phyloP scores from a whole-genome alignment of 2,113 vertebrate genomes.

The Oostethus manadensis region DNA sequence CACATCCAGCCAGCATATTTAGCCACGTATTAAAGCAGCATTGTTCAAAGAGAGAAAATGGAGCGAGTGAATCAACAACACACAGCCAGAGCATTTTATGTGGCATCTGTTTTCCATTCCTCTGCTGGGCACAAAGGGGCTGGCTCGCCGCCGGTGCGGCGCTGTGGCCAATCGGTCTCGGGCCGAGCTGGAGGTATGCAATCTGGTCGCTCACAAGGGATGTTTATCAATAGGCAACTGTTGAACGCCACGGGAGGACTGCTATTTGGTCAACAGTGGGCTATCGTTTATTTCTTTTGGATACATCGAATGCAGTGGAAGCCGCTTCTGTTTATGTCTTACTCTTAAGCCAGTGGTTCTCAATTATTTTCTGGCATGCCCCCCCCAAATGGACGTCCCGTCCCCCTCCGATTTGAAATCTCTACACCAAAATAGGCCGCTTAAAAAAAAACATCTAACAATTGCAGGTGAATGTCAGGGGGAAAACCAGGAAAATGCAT shows the following conservation, averaged over 20 bases:
- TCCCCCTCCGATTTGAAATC: too few relatives aligned
- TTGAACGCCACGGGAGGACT: slow-evolving; percentile 25
- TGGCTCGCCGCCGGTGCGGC: slow-evolving; percentile 53
- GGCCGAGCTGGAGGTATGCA: slow-evolving; percentile 56
- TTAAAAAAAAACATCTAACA: background rate
- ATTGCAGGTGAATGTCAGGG: background rate
- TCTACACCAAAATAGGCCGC: background rate
- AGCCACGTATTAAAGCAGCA: slow-evolving; percentile 58
- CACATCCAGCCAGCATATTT: slow-evolving; percentile 53
- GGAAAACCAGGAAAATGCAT: too few relatives aligned
- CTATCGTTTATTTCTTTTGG: too few relatives aligned
- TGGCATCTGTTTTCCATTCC: slow-evolving; percentile 73
- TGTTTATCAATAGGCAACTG: slow-evolving; percentile 43
- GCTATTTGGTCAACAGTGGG: slow-evolving; percentile 18
- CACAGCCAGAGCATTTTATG: slow-evolving; percentile 70
- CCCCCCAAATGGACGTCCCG: too few relatives aligned
- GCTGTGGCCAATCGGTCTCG: slow-evolving; percentile 57
- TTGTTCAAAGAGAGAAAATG: slow-evolving; percentile 72
- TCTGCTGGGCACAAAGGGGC: slow-evolving; percentile 64
- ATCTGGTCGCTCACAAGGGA: slow-evolving; percentile 43
- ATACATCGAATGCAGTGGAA: too few relatives aligned
- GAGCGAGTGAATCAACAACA: slow-evolving; percentile 72
- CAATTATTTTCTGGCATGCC: too few relatives aligned
- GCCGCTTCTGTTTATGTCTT: too few relatives aligned
- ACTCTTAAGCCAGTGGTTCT: too few relatives aligned